Evolutionary conservation across 2,888 invertebrate species (phyloP).

Genomic region (Eupithecia centaureata): DNA sequence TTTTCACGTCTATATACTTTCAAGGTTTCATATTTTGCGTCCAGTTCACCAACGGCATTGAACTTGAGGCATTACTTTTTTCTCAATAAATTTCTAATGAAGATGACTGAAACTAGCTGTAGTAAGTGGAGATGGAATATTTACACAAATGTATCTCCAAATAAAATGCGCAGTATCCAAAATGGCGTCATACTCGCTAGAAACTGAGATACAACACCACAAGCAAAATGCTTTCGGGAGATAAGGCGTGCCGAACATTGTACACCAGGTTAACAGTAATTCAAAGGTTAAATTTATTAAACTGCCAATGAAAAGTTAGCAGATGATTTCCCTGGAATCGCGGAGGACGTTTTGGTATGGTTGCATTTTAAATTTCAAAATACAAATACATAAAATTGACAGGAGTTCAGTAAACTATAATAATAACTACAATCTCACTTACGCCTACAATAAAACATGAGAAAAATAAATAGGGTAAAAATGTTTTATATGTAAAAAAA

Average conservation of each 20-base stretch:
- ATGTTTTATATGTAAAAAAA: no score
- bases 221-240: constrained; percentile 5
- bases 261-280: background rate
- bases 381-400: no score
- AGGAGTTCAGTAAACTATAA: no score
- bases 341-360: no score
- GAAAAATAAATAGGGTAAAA: no score
- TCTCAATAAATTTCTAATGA: no score
- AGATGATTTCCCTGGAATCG: background rate
- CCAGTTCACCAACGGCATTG: background rate
- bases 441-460: no score
- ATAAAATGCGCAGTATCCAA: constrained; percentile 5
- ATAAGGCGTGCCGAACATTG: constrained; percentile 8
- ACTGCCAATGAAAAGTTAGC: background rate
- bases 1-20: no score
- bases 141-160: constrained; percentile 1
- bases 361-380: no score
- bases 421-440: no score
- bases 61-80: no score
- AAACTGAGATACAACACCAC: constrained; percentile 4
- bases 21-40: background rate
- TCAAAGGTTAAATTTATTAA: background rate
- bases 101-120: background rate
- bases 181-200: background rate
- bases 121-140: background rate